Percentiles rank a stretch among this genome's conserved stretches.
Evolutionary conservation across 1,140 invertebrate species (phyloP).

Genomic region (Caenorhabditis latens): DNA sequence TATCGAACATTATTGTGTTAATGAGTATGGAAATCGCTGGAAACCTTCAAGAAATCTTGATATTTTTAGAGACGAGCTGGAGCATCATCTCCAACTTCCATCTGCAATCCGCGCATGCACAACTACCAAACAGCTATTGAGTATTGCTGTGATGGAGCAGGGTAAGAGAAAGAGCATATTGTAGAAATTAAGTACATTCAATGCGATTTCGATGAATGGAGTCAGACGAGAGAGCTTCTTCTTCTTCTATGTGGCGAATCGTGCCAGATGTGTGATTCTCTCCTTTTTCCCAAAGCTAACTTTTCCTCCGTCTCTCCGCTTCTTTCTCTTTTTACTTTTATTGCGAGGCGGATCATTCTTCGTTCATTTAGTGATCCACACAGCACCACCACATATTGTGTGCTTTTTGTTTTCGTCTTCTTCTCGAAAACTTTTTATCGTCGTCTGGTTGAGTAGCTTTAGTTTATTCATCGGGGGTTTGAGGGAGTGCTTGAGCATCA

Average conservation of each 20-base stretch:
- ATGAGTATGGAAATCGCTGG: slow-evolving; percentile 82
- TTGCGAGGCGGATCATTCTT: slow-evolving; percentile 32
- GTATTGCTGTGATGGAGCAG: slow-evolving; percentile 90
- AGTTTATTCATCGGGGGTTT: slow-evolving; percentile 1
- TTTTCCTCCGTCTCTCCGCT: not conserved
- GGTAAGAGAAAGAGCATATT: slow-evolving; percentile 78
- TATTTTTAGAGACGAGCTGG: slow-evolving; percentile 88
- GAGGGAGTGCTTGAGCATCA: not conserved
- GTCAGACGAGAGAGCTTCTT: slow-evolving; percentile 13
- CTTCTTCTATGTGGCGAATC: not conserved
- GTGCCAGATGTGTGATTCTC: too few species aligned
- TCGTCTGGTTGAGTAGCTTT: not conserved
- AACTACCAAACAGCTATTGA: slow-evolving; percentile 89
- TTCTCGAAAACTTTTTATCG: not conserved
- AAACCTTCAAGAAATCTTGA: not conserved
- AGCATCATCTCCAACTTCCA: slow-evolving; percentile 89
- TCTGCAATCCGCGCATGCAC: slow-evolving; percentile 83
- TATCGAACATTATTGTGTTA: slow-evolving; percentile 91
- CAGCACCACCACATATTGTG: slow-evolving; percentile 22
- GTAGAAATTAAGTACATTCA: slow-evolving; percentile 20
- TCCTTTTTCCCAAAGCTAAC: not conserved
- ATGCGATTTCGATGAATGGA: slow-evolving; percentile 9
- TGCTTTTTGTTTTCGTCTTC: slow-evolving; percentile 15
- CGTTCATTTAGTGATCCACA: slow-evolving; percentile 38
- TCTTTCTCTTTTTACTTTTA: slow-evolving; percentile 51